These are phyloP conservation scores for Vanessa cardui DNA, from an alignment of 2,888 invertebrate species.

Conservation along the genomic window DNA sequence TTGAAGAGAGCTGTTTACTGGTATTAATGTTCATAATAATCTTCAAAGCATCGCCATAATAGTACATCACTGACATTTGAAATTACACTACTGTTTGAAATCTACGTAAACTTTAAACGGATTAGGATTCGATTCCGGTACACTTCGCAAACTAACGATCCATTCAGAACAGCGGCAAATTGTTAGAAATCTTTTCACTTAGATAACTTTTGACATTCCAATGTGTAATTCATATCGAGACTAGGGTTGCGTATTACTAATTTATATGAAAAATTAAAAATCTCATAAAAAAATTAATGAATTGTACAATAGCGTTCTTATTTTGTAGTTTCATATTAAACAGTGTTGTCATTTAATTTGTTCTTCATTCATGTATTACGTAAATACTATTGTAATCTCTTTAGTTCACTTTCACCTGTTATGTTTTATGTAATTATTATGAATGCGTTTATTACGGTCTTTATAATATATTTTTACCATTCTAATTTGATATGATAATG, in stretches of 20 bases:
- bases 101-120: constrained; percentile 51
- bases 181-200: constrained; percentile 66
- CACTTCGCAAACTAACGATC: constrained; percentile 78
- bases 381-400: not conserved
- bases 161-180: constrained; percentile 66
- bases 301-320: not conserved
- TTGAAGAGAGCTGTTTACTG: too few species aligned
- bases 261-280: not conserved
- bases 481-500: constrained; percentile 3
- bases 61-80: constrained; percentile 13
- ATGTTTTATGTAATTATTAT: not conserved
- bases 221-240: constrained; percentile 54
- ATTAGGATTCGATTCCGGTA: constrained; percentile 75
- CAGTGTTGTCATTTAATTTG: not conserved
- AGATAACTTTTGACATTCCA: constrained; percentile 70
- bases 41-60: not conserved
- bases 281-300: not conserved
- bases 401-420: not conserved
- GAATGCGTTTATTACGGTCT: not conserved
- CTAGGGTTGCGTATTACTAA: constrained; percentile 53
- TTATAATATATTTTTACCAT: constrained; percentile 6
- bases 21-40: not conserved
- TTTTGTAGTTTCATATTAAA: not conserved
- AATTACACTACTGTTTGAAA: constrained; percentile 24
- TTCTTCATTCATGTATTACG: not conserved